A percentile compares a stretch with the other conserved stretches of the same genome.
phyloP scores from a whole-genome alignment of 2,113 vertebrate species.

The Tamias sibiricus region DNA sequence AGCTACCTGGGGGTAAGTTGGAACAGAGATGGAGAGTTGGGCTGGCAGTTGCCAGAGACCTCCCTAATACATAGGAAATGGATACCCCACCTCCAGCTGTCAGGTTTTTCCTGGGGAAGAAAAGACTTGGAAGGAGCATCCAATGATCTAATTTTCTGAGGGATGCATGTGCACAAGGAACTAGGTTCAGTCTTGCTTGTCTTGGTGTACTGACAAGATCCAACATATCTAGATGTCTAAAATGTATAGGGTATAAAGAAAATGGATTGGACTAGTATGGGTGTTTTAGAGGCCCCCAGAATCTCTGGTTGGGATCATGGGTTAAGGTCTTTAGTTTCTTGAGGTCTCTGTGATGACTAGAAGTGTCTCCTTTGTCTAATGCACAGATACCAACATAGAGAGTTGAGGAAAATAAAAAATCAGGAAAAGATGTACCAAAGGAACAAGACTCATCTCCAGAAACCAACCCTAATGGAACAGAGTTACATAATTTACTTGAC shows the following conservation, averaged over 20 bases:
- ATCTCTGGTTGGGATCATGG: not conserved
- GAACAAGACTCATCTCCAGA: not conserved
- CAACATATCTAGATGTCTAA: not conserved
- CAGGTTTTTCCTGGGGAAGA: not conserved
- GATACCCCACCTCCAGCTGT: not conserved
- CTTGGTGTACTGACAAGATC: too few species aligned
- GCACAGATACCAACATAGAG: not conserved
- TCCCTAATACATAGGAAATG: not conserved
- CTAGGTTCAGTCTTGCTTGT: not conserved
- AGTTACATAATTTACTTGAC: not conserved
- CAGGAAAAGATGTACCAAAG: not conserved
- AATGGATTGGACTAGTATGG: rapidly evolving
- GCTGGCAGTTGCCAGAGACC: not conserved
- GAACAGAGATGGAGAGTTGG: not conserved
- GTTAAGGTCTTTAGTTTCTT: not conserved
- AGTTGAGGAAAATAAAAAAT: not conserved
- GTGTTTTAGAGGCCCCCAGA: not conserved
- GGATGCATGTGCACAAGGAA: not conserved
- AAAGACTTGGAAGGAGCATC: not conserved
- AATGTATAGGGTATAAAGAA: too few species aligned
- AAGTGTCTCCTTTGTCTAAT: not conserved
- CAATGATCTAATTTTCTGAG: not conserved
- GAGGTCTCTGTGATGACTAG: not conserved
- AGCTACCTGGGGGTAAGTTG: not conserved
- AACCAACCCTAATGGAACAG: not conserved